A percentile compares a stretch with the other conserved stretches of the same genome.
Conservation (phyloP, 1,140 invertebrate genomes). For the Matsumurasca onukii region DNA sequence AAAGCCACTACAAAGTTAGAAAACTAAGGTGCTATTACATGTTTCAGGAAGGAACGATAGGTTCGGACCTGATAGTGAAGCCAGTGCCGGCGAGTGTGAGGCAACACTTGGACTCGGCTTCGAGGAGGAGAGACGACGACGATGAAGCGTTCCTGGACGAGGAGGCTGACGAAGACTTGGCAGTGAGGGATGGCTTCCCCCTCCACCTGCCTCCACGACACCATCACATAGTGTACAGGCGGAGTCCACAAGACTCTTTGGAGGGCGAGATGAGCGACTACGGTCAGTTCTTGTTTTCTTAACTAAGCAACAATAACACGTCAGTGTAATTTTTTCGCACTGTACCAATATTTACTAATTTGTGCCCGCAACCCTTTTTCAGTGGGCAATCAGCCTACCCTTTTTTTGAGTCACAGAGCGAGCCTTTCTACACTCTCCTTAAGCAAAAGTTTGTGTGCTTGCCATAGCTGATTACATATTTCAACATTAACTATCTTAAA, state of each 20-base stretch:
- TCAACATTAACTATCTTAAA: no score
- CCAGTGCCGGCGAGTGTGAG: slow-evolving; percentile 71
- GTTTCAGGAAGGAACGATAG: slow-evolving; percentile 85
- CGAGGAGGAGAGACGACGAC: slow-evolving; percentile 57
- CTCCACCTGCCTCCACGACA: slow-evolving; percentile 44
- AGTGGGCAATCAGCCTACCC: no score
- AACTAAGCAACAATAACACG: no score
- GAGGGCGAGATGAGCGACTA: slow-evolving; percentile 67
- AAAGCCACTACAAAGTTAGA: background rate
- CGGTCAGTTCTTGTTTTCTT: no score
- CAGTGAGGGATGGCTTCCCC: slow-evolving; percentile 50
- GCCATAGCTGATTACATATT: no score
- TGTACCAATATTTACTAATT: no score
- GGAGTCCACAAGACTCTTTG: slow-evolving; percentile 48
- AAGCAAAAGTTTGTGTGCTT: no score
- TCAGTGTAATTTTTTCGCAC: no score
- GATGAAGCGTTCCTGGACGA: slow-evolving; percentile 74
- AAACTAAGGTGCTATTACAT: slow-evolving; percentile 12
- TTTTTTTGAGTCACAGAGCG: no score
- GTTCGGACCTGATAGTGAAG: slow-evolving; percentile 81
- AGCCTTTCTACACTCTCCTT: no score
- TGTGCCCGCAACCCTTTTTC: no score
- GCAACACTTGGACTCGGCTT: slow-evolving; percentile 43
- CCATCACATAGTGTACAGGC: slow-evolving; percentile 65
- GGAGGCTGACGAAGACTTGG: slow-evolving; percentile 53